Base-by-base conservation (phyloP, 2,797 vertebrate genomes). In the Eulemur rubriventer region DNA sequence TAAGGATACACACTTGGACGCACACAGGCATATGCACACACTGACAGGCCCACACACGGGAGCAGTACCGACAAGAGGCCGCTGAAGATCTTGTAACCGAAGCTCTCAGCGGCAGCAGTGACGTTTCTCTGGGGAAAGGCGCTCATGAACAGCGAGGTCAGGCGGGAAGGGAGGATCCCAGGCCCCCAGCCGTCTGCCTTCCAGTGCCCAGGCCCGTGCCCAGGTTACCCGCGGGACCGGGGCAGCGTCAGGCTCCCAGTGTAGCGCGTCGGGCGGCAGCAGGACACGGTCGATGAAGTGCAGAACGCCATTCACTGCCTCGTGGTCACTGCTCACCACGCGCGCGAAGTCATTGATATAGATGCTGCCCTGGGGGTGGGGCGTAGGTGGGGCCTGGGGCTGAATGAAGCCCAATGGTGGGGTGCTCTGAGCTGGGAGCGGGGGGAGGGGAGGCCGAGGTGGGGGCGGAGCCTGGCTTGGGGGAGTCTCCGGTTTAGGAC, bases 21-120 rank as follows among this genome's bases (percentile, higher is more conserved):
- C 67, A 18, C 14, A 59, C 0, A 0, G 43, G 50, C 69, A 38
- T 24, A 4, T 24, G 12, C 41, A 20, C 83, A 75, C 61, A 7
- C 5, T 0, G 52, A 61, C 57, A 72, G 12, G 35, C 52, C 35
- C 55, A 28, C 12, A 20, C 22, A 9, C 0, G 26, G 33, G 79
- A 18, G n/a, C 17, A 2, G 93, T 98, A 99, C 99, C 99, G 98
- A 98, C 35, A 99, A 85, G 24, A 99, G 99, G 92, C 98, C 98
- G 98, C 99, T 99, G 97, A 99, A 99, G 67, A 98, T 98, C 38
- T 59, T 99, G 98, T 99, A 99, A 86, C 99, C 99, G 48, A 99
- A 99, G 88, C 99, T 96, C 30, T 97, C 95, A 3, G 99, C 99
- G 4, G 99, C 99, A 0, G 97, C 86, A 0, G 98, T 99, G 79